phyloP scores from a whole-genome alignment of 2,888 invertebrate genomes.

The Calameuta pallipes region DNA sequence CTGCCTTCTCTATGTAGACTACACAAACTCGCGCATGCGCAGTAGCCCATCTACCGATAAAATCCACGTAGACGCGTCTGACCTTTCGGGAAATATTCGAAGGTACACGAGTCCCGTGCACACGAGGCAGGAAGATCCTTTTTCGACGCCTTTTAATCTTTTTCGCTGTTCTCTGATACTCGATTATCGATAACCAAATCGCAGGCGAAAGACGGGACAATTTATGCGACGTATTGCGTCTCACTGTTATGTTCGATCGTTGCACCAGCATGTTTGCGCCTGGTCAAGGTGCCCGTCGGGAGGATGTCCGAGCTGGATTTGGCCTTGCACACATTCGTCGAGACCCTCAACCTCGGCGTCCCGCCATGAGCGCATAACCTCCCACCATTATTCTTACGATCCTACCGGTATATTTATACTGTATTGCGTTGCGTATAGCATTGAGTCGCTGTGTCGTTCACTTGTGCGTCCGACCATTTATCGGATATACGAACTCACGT shows the following conservation, averaged over 20 bases:
- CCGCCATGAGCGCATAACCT: background rate
- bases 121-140: no score
- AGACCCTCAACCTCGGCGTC: background rate
- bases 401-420: background rate
- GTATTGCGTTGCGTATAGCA: background rate
- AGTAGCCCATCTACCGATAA: no score
- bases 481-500: background rate
- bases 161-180: slow-evolving; percentile 40
- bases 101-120: no score
- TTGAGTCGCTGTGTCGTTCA: no score
- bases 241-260: slow-evolving; percentile 39
- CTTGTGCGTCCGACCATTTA: background rate
- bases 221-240: slow-evolving; percentile 22
- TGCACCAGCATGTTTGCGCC: slow-evolving; percentile 46
- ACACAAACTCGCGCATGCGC: background rate
- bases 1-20: background rate
- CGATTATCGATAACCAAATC: background rate
- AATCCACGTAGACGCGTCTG: background rate
- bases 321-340: slow-evolving; percentile 26
- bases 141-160: background rate
- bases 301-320: slow-evolving; percentile 17
- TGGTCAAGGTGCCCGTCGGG: slow-evolving; percentile 53
- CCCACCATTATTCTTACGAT: background rate
- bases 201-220: slow-evolving; percentile 12
- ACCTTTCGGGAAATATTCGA: background rate